Evolutionary conservation across 2,888 invertebrate genomes (phyloP).

Genomic region (Phragmatobia fuliginosa): DNA sequence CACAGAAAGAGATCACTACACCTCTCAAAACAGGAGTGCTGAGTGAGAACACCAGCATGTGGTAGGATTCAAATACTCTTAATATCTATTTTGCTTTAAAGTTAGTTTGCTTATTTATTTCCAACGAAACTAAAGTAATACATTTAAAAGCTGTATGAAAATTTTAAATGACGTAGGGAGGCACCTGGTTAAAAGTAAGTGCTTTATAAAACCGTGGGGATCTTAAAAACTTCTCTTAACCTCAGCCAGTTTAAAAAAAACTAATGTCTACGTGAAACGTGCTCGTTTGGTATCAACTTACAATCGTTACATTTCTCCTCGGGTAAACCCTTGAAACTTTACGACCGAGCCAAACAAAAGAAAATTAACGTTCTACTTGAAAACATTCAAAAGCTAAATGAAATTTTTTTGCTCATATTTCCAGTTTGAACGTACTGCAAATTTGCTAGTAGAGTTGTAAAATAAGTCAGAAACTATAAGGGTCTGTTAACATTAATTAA

Average conservation of each 20-base stretch:
- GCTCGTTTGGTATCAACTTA: conserved; percentile 19
- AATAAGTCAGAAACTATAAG: conserved; percentile 5
- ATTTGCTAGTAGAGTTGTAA: conserved; percentile 13
- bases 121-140: background rate
- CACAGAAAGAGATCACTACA: too few species aligned
- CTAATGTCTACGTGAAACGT: conserved; percentile 15
- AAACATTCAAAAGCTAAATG: conserved; percentile 35
- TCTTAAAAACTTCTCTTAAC: conserved; percentile 6
- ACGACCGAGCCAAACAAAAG: conserved; percentile 23
- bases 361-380: conserved; percentile 31
- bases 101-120: background rate
- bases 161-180: background rate
- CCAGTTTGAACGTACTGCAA: conserved; percentile 18
- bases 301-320: conserved; percentile 22
- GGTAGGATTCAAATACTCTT: too few species aligned
- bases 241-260: conserved; percentile 14
- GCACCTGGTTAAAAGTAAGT: background rate
- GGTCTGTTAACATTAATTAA: conserved; percentile 40
- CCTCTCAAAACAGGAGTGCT: too few species aligned
- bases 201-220: background rate
- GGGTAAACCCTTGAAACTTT: conserved; percentile 22
- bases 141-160: background rate
- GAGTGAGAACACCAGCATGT: too few species aligned
- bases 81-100: background rate
- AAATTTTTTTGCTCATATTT: conserved; percentile 30